A percentile compares a stretch with the other conserved stretches of the same genome.
Conservation (phyloP, 2,113 vertebrate genomes). For the Podiceps cristatus region DNA sequence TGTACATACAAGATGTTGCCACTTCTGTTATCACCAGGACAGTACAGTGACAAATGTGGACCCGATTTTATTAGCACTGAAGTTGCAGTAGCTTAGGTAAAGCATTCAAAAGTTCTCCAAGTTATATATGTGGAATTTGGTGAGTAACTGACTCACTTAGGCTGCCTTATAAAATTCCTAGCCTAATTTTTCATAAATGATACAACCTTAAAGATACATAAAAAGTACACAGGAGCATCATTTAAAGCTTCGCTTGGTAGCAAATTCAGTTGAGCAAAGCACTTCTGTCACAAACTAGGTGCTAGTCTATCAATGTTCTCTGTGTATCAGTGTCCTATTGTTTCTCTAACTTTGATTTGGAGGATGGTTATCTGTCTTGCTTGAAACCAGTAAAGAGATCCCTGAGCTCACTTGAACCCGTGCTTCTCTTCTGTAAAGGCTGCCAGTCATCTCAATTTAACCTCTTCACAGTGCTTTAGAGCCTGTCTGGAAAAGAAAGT, state of each 20-base stretch:
- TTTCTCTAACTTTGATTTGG: neutral
- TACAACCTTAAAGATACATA: neutral
- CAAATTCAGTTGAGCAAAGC: neutral
- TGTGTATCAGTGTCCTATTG: neutral
- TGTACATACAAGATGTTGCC: neutral
- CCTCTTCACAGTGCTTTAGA: neutral
- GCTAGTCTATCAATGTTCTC: neutral
- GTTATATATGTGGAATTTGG: neutral
- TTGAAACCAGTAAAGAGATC: neutral
- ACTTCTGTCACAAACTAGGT: neutral
- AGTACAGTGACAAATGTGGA: neutral
- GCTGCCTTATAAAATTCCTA: neutral
- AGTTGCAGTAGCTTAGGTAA: neutral
- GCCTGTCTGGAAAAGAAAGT: neutral
- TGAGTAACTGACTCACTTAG: neutral
- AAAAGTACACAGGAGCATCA: neutral
- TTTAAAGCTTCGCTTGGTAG: neutral
- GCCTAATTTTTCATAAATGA: neutral
- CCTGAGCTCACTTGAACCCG: neutral
- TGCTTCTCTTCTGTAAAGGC: neutral
- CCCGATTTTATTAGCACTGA: neutral
- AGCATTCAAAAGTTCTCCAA: neutral
- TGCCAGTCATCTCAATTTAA: neutral
- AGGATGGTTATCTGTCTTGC: neutral
- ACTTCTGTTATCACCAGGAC: neutral